These are phyloP conservation scores for Drosophila tsacasi DNA, from an alignment of 1,140 invertebrate species.

Conservation along the genomic window DNA sequence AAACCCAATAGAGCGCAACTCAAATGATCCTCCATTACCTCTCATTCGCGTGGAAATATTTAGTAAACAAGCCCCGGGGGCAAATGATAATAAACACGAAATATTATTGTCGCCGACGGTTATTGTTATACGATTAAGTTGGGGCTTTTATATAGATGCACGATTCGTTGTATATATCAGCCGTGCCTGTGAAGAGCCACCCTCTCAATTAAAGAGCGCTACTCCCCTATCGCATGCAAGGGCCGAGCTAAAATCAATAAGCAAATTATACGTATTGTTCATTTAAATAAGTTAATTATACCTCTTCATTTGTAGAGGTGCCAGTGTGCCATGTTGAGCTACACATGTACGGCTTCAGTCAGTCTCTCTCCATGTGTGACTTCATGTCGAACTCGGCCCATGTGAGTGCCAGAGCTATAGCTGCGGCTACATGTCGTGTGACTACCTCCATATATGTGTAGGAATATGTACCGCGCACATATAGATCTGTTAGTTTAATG, in stretches of 20 bases:
- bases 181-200: neutral
- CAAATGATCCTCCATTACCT: constrained; percentile 20
- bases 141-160: neutral
- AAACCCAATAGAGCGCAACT: constrained; percentile 36
- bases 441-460: neutral
- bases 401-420: constrained; percentile 24
- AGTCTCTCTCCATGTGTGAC: constrained; percentile 20
- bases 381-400: constrained; percentile 31
- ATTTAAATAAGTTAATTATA: constrained; percentile 32
- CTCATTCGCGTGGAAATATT: constrained; percentile 12
- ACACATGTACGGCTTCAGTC: constrained; percentile 29
- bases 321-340: constrained; percentile 30
- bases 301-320: neutral
- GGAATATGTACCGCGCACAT: constrained; percentile 2
- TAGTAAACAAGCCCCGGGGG: constrained; percentile 46
- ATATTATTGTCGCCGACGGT: constrained; percentile 38
- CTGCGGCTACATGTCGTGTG: constrained; percentile 17
- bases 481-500: constrained; percentile 55
- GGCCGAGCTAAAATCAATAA: constrained; percentile 25
- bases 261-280: constrained; percentile 1
- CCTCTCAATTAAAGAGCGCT: constrained; percentile 5
- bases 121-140: constrained; percentile 64
- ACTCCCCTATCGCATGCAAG: constrained; percentile 7
- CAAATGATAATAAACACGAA: constrained; percentile 67
- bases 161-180: neutral